phyloP scores from a whole-genome alignment of 1,140 invertebrate genomes.

The Epicauta chinensis region DNA sequence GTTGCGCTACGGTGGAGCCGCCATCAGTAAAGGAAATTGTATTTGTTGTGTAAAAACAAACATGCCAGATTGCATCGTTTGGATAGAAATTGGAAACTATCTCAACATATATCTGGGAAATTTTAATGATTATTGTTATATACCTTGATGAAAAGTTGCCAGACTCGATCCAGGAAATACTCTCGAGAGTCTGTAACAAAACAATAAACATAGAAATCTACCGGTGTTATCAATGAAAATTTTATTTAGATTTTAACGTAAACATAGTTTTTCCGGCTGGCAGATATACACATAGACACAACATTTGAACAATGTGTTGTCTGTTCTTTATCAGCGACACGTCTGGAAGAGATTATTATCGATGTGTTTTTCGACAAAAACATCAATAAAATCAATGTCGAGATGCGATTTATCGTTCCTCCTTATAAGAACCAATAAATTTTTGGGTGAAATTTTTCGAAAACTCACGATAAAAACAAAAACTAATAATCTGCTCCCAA shows the following conservation, averaged over 20 bases:
- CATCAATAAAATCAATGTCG: neutral
- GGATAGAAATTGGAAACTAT: neutral
- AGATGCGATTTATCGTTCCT: neutral
- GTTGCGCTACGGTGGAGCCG: conserved; percentile 25
- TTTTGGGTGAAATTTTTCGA: neutral
- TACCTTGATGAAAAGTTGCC: conserved; percentile 42
- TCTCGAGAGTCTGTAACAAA: conserved; percentile 42
- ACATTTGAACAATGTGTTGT: no score
- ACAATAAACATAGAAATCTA: conserved; percentile 15
- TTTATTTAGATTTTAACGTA: no score
- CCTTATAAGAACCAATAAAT: conserved; percentile 5
- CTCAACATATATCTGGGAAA: neutral
- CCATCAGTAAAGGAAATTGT: conserved; percentile 14
- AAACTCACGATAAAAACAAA: conserved; percentile 10
- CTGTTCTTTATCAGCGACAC: neutral
- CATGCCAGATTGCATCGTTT: neutral
- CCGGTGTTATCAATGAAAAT: neutral
- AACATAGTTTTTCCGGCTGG: no score
- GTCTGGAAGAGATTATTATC: conserved; percentile 8
- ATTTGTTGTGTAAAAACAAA: neutral
- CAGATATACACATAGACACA: no score
- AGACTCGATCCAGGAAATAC: conserved; percentile 39
- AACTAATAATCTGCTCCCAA: conserved; percentile 23
- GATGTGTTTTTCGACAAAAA: conserved; percentile 1
- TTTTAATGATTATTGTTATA: neutral